Evolutionary conservation across 2,113 vertebrate species (phyloP), one percentile per base, ranked within the genome.

Genomic region (Eleginops maclovinus): DNA sequence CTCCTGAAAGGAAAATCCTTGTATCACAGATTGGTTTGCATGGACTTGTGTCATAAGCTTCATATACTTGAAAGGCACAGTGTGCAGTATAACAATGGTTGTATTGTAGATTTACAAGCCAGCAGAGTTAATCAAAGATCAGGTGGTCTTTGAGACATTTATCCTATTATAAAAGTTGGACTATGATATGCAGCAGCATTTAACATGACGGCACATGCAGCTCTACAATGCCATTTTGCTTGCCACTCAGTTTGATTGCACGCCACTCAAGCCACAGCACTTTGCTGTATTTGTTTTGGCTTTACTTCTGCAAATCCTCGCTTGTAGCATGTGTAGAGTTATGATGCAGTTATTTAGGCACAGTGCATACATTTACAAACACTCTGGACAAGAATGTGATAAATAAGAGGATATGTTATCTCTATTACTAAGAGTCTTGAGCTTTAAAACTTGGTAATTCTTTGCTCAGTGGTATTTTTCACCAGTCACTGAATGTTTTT

Each of bases 1-100:
- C 60, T 65, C 36, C n/a, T 21, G 9, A 47, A n/a, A 65, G 44
- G 41, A 60, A 77, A 70, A 68, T 49, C 66, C 58, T 50, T 83
- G 58, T 68, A 78, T 47, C 61, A 21, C 51, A 53, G 67, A 72
- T 64, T 67, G 75, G 14, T 85, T 85, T 72, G n/a, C 4, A 61
- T 44, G 47, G 43, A 49, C 58, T 73, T 51, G 44, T 65, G 58
- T 59, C 66, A 83, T 81, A 86, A 79, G 88, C 68, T 86, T 70
- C 10, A 41, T 9, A 75, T 75, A 50, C 83, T 51, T 75, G 70
- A 75, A 79, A 51, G 19, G 44, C 72, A 41, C 81, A 61, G 43
- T 75, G 77, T 87, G 71, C 66, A 60, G 19, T 12, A 54, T 36
- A 85, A 91, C 91, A 91, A 88, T 76, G 81, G 64, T 75, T 73